Evolutionary conservation across 1,140 invertebrate species (phyloP).

Genomic region (Orchestia grillus): DNA sequence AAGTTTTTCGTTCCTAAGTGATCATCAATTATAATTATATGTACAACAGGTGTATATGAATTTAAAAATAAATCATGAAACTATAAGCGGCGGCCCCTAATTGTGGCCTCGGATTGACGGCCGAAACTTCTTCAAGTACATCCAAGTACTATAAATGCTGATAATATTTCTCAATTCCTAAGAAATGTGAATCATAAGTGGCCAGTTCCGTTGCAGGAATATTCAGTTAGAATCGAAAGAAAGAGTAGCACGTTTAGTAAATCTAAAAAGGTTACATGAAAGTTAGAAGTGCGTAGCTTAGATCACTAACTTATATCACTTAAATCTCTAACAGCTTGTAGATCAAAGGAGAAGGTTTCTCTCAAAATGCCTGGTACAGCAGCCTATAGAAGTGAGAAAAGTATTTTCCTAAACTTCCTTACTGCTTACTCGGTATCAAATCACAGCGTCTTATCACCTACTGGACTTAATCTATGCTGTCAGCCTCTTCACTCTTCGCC

Average conservation of each 20-base stretch:
- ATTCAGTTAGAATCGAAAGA: not conserved
- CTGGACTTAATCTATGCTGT: not conserved
- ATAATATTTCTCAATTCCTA: not conserved
- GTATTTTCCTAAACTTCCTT: slow-evolving; percentile 12
- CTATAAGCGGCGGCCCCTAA: too few relatives aligned
- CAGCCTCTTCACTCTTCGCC: not conserved
- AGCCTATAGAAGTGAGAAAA: not conserved
- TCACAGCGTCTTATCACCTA: slow-evolving; percentile 49
- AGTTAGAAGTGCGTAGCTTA: not conserved
- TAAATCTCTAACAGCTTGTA: not conserved
- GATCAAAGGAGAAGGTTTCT: not conserved
- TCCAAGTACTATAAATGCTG: too few relatives aligned
- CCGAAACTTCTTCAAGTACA: too few relatives aligned
- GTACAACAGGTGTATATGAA: not conserved
- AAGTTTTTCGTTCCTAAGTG: not conserved
- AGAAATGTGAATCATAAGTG: not conserved
- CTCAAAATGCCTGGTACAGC: not conserved
- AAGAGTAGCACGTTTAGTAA: not conserved
- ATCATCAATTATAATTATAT: not conserved
- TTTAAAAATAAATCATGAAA: not conserved
- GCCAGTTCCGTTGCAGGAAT: not conserved
- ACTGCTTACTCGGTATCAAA: slow-evolving; percentile 49
- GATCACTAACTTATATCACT: not conserved
- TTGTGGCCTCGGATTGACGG: too few relatives aligned
- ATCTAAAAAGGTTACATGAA: not conserved